Evolutionary conservation across 2,113 vertebrate genomes (phyloP).

Genomic region (Engraulis encrasicolus): DNA sequence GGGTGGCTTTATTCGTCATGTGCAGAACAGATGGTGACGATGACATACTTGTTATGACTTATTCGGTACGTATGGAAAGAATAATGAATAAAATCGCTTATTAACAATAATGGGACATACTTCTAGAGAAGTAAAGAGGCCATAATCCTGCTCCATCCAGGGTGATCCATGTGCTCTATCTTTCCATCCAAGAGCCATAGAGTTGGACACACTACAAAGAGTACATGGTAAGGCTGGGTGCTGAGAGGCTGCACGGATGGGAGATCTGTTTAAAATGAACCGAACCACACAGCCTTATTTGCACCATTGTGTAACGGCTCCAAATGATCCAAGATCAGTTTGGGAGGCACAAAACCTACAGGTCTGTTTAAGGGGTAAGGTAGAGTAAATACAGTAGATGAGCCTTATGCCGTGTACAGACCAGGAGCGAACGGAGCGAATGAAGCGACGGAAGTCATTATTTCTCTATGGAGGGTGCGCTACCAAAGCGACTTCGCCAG

Average conservation of each 20-base stretch:
- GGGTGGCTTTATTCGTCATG: constrained; percentile 24
- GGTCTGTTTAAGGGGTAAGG: too few relatives aligned
- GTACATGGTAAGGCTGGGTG: too few relatives aligned
- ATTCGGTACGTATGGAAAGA: constrained; percentile 6
- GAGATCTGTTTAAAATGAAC: too few relatives aligned
- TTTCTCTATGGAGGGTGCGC: too few relatives aligned
- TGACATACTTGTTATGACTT: too few relatives aligned
- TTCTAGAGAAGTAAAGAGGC: not conserved
- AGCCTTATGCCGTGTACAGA: too few relatives aligned
- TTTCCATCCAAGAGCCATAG: not conserved
- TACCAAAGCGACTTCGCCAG: too few relatives aligned
- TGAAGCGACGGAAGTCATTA: too few relatives aligned
- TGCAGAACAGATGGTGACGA: constrained; percentile 44
- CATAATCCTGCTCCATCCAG: not conserved
- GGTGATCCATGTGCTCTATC: not conserved
- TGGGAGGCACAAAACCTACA: not conserved
- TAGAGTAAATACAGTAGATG: too few relatives aligned
- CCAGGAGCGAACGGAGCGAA: too few relatives aligned
- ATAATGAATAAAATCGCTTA: constrained; percentile 38
- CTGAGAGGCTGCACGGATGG: too few relatives aligned
- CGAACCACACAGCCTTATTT: too few relatives aligned
- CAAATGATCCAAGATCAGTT: not conserved
- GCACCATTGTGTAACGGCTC: not conserved
- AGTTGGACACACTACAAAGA: not conserved
- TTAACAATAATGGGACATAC: constrained; percentile 9